These are phyloP conservation scores for Watersipora subatra DNA, from an alignment of 1,140 invertebrate genomes.

Conservation along the genomic window DNA sequence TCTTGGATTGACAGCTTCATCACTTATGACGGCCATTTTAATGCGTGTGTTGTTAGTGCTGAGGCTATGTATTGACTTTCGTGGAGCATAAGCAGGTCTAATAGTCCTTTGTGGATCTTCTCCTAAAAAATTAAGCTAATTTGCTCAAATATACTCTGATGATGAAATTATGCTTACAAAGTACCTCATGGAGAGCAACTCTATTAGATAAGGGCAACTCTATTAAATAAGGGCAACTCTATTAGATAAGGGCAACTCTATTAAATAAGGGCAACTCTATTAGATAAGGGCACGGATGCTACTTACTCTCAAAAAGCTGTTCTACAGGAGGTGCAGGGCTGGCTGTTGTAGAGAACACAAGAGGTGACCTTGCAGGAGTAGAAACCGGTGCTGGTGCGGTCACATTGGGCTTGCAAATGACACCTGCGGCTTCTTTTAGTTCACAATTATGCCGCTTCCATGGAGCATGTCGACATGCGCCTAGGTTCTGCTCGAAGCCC, in stretches of 20 bases:
- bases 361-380: not conserved
- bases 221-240: no score
- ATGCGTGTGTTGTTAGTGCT: not conserved
- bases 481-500: slow-evolving; percentile 57
- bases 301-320: not conserved
- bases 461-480: slow-evolving; percentile 62
- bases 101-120: not conserved
- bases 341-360: not conserved
- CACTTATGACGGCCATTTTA: no score
- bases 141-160: no score
- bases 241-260: no score
- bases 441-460: slow-evolving; percentile 70
- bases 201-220: no score
- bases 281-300: not conserved
- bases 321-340: not conserved
- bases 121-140: not conserved
- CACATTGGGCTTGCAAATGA: slow-evolving; percentile 49
- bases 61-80: no score
- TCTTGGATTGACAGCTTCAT: no score
- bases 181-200: no score
- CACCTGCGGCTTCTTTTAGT: slow-evolving; percentile 61
- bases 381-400: not conserved
- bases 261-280: no score
- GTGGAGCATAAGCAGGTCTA: not conserved
- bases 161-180: no score